Evolutionary conservation across 2,113 vertebrate genomes (phyloP).

Genomic region (Propithecus coquereli): DNA sequence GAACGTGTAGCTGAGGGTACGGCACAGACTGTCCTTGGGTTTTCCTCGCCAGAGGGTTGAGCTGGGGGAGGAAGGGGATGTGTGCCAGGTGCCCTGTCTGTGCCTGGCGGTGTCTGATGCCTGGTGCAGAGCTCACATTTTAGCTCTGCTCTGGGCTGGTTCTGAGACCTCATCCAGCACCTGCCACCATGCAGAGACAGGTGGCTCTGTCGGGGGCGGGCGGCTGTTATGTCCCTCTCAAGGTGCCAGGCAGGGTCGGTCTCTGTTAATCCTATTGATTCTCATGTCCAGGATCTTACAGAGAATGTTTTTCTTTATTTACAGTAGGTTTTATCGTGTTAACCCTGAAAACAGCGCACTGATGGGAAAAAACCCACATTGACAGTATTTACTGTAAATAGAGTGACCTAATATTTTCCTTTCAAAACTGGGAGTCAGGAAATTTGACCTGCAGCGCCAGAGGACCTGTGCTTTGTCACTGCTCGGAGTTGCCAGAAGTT

Average conservation of each 20-base stretch:
- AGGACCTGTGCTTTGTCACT: background rate
- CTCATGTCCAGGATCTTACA: no score
- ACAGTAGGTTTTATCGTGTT: background rate
- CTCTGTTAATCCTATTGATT: background rate
- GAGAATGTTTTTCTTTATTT: background rate
- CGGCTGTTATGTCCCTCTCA: background rate
- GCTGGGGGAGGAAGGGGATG: background rate
- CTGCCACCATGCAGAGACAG: fast-evolving
- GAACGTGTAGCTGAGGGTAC: background rate
- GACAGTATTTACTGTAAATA: background rate
- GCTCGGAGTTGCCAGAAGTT: background rate
- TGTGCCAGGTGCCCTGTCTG: background rate
- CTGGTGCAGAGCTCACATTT: fast-evolving
- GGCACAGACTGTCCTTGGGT: background rate
- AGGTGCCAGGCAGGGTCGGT: background rate
- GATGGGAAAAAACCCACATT: background rate
- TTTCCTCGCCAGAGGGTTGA: background rate
- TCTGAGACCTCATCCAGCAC: background rate
- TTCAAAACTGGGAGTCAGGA: background rate
- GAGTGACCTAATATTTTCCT: background rate
- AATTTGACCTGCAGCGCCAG: background rate
- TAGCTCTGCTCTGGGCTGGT: background rate
- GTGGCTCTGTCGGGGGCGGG: background rate
- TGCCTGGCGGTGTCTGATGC: background rate
- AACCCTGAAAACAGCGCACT: background rate